These are phyloP conservation scores for Mormyrus proboscirostris DNA, from an alignment of 2,797 vertebrate species.

Conservation along the genomic window DNA sequence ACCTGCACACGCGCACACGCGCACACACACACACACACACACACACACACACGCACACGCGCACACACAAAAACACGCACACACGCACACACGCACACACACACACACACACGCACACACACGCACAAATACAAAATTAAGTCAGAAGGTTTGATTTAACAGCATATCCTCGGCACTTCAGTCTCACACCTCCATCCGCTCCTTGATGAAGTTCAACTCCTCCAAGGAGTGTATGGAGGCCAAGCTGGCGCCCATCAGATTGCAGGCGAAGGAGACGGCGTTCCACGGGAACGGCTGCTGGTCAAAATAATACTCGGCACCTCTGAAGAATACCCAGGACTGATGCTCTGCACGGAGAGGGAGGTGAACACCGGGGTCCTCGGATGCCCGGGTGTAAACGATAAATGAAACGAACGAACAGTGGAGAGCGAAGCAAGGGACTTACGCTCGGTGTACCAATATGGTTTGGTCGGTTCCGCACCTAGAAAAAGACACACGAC, in stretches of 20 bases:
- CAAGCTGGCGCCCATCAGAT: conserved; percentile 71
- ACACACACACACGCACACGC: background rate
- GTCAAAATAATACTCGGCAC: conserved; percentile 78
- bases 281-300: conserved; percentile 64
- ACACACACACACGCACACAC: background rate
- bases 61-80: background rate
- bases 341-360: conserved; percentile 52
- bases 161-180: background rate
- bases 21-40: background rate
- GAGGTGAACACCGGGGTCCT: background rate
- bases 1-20: background rate
- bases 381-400: background rate
- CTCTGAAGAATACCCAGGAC: conserved; percentile 77
- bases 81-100: background rate
- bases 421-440: conserved; percentile 20
- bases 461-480: conserved; percentile 57
- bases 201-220: conserved; percentile 78
- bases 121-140: background rate
- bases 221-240: conserved; percentile 74
- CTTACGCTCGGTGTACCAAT: conserved; percentile 74
- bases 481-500: conserved; percentile 45
- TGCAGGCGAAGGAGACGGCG: conserved; percentile 70
- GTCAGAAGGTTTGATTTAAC: background rate
- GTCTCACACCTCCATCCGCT: conserved; percentile 69
- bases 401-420: conserved; percentile 21